Evolutionary conservation across 2,113 vertebrate species (phyloP), one percentile per base, ranked within the genome.

Genomic region (Theropithecus gelada): DNA sequence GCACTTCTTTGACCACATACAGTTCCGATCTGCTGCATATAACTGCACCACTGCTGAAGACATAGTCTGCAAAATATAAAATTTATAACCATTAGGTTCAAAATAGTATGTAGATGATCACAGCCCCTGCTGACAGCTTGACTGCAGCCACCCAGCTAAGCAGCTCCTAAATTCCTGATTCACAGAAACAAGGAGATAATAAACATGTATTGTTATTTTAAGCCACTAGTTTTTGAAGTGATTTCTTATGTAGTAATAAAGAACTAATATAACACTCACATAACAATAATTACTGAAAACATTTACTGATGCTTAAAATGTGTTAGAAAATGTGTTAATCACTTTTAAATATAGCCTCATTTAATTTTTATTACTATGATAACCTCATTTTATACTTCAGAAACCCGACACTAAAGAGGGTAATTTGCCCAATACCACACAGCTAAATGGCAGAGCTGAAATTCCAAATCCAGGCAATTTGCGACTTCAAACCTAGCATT

Each of bases 1-100:
- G 98, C 99, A 99, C 38, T 99, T 99, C 98, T 99, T 99, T 68
- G 99, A 98, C 99, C 99, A 99, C 97, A 99, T 95, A 83, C 98
- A 99, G 98, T 99, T 99, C 76, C 99, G 99, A 96, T 99, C 99
- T 16, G 99, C 99, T 73, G 98, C 98, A 40, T 99, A 99, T 61
- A 99, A 99, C 97, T 99, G 99, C 94, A 99, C 99, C 98, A 99
- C 99, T 27, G 99, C 99, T 22, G 99, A 99, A 93, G 99, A 99
- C 99, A 99, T 99, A 0, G 99, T 99, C 99, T 99, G 98, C 7
- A 93, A 96, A 96, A 98, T 85, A 73, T 86, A 96, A 97, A 94
- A 84, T 87, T 57, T 27, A 94, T 4, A 95, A 48, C 7, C 73
- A 68, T 98, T 90, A 97, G 38, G 38, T 94, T 96, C 43, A 81